Evolutionary conservation across 1,140 invertebrate species (phyloP).

Genomic region (Heterodera carotae): DNA sequence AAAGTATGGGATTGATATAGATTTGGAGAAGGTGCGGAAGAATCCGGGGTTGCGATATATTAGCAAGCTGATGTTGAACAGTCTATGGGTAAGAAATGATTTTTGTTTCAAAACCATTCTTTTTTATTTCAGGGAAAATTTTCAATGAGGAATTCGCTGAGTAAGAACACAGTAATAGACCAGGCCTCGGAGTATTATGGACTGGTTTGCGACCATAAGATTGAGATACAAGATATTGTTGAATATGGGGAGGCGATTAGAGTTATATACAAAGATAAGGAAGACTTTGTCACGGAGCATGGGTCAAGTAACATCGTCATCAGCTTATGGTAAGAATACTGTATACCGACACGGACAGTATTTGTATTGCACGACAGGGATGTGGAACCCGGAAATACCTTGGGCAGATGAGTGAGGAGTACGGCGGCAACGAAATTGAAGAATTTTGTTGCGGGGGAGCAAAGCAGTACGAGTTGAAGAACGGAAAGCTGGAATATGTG

Average conservation of each 20-base stretch:
- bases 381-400: neutral
- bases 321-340: no score
- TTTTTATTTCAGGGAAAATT: neutral
- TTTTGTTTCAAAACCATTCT: neutral
- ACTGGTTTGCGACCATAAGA: neutral
- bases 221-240: no score
- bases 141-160: no score
- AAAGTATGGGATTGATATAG: neutral
- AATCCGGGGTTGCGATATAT: neutral
- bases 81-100: neutral
- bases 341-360: no score
- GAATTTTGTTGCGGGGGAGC: no score
- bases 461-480: no score
- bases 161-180: neutral
- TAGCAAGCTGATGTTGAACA: neutral
- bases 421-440: neutral
- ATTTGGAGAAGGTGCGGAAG: neutral
- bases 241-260: no score
- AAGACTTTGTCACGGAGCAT: no score
- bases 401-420: slow-evolving; percentile 3
- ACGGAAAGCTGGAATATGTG: no score
- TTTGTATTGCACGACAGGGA: no score
- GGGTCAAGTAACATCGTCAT: no score
- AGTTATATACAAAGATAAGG: no score
- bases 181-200: neutral